Conservation (phyloP, 1,140 invertebrate genomes). For the Mycetomoellerius zeteki region DNA sequence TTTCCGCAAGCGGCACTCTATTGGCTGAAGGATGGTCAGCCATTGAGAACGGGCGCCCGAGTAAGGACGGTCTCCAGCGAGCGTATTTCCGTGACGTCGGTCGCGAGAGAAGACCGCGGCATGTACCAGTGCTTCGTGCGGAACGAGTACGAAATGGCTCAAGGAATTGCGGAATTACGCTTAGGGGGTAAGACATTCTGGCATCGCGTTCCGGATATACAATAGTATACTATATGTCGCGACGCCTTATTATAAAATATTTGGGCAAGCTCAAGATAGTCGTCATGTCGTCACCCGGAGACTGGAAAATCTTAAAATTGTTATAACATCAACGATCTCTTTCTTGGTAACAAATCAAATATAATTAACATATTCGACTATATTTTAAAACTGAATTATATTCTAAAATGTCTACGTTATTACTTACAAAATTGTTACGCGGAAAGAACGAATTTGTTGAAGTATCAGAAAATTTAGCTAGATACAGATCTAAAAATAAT, state of each 20-base stretch:
- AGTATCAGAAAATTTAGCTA: too few species aligned
- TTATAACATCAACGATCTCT: background rate
- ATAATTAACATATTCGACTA: background rate
- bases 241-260: conserved; percentile 12
- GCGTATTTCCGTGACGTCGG: conserved; percentile 89
- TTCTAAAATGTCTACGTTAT: background rate
- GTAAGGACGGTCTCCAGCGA: conserved; percentile 87
- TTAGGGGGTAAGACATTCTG: conserved; percentile 89
- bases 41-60: conserved; percentile 88
- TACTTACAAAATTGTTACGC: background rate
- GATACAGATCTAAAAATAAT: too few species aligned
- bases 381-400: background rate
- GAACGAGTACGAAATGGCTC: conserved; percentile 90
- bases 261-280: background rate
- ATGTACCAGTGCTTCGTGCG: conserved; percentile 95
- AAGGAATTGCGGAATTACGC: conserved; percentile 91
- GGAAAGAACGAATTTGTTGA: too few species aligned
- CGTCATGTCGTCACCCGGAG: background rate
- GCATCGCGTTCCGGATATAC: conserved; percentile 3
- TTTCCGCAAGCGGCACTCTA: conserved; percentile 86
- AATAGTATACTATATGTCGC: conserved; percentile 9
- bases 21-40: conserved; percentile 89
- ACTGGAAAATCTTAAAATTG: background rate
- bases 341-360: background rate
- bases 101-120: conserved; percentile 91